These are phyloP conservation scores for Lutjanus argentimaculatus DNA, from an alignment of 2,797 vertebrate genomes.

Conservation along the genomic window DNA sequence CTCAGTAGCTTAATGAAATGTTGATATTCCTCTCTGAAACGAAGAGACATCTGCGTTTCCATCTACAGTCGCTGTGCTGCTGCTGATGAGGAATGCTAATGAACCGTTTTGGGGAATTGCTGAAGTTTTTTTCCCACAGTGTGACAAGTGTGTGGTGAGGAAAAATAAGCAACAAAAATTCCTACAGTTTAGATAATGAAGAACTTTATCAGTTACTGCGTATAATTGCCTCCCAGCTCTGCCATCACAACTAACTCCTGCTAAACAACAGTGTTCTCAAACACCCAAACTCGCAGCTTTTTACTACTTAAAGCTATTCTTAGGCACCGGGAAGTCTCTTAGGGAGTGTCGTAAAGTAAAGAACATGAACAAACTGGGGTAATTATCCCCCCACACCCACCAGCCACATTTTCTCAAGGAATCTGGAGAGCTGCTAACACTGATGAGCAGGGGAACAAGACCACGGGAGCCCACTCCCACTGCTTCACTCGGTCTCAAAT, in stretches of 20 bases:
- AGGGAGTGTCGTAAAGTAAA: constrained; percentile 33
- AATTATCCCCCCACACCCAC: constrained; percentile 26
- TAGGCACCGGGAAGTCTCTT: constrained; percentile 1
- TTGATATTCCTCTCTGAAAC: constrained; percentile 8
- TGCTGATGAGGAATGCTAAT: constrained; percentile 9
- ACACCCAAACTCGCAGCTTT: background rate
- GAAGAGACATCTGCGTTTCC: background rate
- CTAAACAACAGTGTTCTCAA: background rate
- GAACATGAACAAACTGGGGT: constrained; percentile 23
- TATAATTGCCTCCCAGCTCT: background rate
- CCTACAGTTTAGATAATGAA: constrained; percentile 13
- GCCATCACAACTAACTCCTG: constrained; percentile 3
- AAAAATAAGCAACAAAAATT: constrained; percentile 24
- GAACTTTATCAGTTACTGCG: background rate
- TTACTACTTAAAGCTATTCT: constrained; percentile 7
- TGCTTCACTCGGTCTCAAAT: constrained; percentile 2
- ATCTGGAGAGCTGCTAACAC: constrained; percentile 30
- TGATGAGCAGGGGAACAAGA: constrained; percentile 22
- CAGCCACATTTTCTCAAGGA: constrained; percentile 28
- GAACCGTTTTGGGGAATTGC: background rate
- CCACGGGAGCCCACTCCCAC: constrained; percentile 27
- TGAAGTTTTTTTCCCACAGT: constrained; percentile 1
- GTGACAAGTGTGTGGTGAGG: constrained; percentile 1
- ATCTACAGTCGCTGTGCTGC: background rate
- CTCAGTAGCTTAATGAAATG: background rate